These are phyloP conservation scores for Condylura cristata DNA, from an alignment of 2,113 vertebrate species.

Conservation along the genomic window DNA sequence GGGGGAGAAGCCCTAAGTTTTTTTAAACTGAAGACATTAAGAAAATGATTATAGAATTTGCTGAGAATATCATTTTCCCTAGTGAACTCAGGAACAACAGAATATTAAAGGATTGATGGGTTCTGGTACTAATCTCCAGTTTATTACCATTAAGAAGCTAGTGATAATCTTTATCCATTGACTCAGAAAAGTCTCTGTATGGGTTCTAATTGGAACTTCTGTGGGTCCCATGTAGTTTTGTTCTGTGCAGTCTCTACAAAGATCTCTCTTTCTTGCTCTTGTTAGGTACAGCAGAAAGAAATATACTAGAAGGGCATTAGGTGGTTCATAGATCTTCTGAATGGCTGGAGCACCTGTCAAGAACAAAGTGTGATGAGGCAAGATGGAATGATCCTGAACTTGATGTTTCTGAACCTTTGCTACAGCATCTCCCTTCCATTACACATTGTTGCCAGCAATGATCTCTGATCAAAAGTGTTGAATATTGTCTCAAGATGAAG, in stretches of 20 bases:
- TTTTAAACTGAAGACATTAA: conserved; percentile 17
- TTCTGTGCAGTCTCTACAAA: background rate
- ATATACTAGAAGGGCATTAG: background rate
- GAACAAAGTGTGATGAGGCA: background rate
- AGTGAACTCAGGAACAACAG: background rate
- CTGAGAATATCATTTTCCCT: background rate
- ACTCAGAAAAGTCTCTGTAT: background rate
- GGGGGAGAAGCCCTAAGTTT: background rate
- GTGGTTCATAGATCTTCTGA: background rate
- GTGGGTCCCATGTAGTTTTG: background rate
- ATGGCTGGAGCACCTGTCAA: background rate
- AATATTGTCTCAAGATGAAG: background rate
- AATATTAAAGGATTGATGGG: background rate
- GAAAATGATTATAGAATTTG: background rate
- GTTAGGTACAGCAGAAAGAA: background rate
- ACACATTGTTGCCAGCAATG: background rate
- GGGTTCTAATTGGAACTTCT: background rate
- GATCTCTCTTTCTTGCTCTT: background rate
- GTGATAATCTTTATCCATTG: background rate
- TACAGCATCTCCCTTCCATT: background rate
- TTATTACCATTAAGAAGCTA: background rate
- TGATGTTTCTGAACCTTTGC: background rate
- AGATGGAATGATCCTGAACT: background rate
- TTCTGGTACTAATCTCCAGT: background rate
- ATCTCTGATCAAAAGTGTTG: background rate